These are phyloP conservation scores for Bubo bubo DNA, from an alignment of 2,113 vertebrate species.

Conservation along the genomic window DNA sequence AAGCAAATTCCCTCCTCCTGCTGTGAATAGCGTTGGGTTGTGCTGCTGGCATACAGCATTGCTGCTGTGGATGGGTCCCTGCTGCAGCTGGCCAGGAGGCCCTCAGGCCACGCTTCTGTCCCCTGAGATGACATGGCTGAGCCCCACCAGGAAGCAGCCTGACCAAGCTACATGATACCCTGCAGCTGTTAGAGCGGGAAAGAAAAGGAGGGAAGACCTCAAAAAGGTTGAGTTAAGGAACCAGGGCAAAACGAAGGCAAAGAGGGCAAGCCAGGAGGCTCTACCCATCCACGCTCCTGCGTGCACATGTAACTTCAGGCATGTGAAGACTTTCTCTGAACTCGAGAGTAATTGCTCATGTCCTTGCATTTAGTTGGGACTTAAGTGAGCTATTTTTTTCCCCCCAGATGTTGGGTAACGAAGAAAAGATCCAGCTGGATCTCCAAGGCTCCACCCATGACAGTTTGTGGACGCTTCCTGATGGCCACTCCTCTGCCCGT, in stretches of 20 bases:
- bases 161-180: background rate
- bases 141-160: background rate
- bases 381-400: background rate
- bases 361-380: background rate
- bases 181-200: fast-evolving
- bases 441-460: background rate
- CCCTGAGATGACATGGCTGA: fast-evolving
- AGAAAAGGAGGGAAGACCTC: background rate
- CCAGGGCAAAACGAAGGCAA: background rate
- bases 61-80: background rate
- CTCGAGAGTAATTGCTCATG: fast-evolving
- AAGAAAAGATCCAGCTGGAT: background rate
- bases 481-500: background rate
- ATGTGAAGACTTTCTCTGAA: background rate
- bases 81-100: background rate
- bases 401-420: background rate
- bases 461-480: background rate
- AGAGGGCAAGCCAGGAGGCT: background rate
- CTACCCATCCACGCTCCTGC: background rate
- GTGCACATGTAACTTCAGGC: background rate
- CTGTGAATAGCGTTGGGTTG: background rate
- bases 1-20: background rate
- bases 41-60: background rate
- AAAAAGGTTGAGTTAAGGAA: background rate
- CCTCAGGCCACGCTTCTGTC: background rate